phyloP scores from a whole-genome alignment of 2,888 invertebrate genomes.

The Petrolisthes manimaculis region DNA sequence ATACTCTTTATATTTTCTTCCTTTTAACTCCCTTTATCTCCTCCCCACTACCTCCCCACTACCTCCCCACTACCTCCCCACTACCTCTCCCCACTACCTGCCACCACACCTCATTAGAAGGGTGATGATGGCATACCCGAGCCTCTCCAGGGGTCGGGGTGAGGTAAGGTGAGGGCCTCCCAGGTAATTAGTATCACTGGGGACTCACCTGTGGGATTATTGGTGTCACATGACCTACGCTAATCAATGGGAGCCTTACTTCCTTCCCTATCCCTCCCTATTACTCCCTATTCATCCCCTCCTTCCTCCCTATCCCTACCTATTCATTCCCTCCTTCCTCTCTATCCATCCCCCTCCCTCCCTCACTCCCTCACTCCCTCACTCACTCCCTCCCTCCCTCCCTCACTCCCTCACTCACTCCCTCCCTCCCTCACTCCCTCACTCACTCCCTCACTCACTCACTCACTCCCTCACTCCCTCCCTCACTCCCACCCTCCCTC shows the following conservation, averaged over 20 bases:
- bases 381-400: not conserved
- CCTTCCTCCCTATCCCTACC: not conserved
- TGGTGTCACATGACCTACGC: no score
- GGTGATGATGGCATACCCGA: no score
- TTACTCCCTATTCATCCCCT: not conserved
- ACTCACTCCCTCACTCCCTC: not conserved
- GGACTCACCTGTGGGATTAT: no score
- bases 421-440: not conserved
- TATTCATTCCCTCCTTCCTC: not conserved
- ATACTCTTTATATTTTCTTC: not conserved
- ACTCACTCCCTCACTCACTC: not conserved
- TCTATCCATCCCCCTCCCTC: not conserved
- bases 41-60: not conserved
- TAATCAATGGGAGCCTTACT: no score
- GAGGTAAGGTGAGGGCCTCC: no score
- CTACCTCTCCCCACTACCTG: not conserved
- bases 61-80: not conserved
- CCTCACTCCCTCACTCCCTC: not conserved
- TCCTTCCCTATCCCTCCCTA: not conserved
- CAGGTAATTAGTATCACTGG: no score
- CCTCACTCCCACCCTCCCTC: not conserved
- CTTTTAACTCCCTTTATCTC: not conserved
- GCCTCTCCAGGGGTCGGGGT: no score
- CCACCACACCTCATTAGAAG: no score
- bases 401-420: not conserved